A percentile compares a stretch with the other conserved stretches of the same genome.
phyloP scores from a whole-genome alignment of 2,113 vertebrate species.

The Heterotilapia buettikoferi region DNA sequence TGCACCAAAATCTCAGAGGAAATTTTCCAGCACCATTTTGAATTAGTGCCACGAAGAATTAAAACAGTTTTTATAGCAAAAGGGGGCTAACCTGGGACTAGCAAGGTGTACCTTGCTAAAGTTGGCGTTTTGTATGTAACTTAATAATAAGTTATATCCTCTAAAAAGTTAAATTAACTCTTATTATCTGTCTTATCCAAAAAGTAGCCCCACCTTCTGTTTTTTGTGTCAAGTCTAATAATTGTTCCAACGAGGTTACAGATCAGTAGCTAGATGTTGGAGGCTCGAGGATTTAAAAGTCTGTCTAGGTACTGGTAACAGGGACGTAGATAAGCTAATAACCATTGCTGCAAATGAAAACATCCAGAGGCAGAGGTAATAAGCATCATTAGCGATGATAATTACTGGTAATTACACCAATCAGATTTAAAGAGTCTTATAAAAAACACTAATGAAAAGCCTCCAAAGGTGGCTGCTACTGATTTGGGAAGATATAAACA shows the following conservation, averaged over 20 bases:
- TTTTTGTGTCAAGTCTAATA: neutral
- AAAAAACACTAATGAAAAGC: neutral
- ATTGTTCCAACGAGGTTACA: neutral
- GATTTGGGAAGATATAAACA: neutral
- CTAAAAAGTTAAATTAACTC: neutral
- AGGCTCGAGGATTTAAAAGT: neutral
- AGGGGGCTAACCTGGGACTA: neutral
- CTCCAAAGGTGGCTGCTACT: neutral
- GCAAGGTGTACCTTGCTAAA: neutral
- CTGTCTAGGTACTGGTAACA: neutral
- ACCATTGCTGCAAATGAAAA: neutral
- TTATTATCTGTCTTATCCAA: neutral
- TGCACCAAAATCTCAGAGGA: neutral
- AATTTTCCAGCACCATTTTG: neutral
- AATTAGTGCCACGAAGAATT: neutral
- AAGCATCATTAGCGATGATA: neutral
- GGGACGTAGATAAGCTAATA: neutral
- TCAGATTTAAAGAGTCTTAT: neutral
- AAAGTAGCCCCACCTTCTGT: neutral
- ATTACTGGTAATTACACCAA: neutral
- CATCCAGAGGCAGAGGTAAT: neutral
- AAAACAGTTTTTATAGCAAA: neutral
- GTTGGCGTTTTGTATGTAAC: neutral
- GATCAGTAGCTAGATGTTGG: neutral
- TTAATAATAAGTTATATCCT: neutral